Evolutionary conservation across 2,113 vertebrate species (phyloP).

Genomic region (Sceloporus undulatus): DNA sequence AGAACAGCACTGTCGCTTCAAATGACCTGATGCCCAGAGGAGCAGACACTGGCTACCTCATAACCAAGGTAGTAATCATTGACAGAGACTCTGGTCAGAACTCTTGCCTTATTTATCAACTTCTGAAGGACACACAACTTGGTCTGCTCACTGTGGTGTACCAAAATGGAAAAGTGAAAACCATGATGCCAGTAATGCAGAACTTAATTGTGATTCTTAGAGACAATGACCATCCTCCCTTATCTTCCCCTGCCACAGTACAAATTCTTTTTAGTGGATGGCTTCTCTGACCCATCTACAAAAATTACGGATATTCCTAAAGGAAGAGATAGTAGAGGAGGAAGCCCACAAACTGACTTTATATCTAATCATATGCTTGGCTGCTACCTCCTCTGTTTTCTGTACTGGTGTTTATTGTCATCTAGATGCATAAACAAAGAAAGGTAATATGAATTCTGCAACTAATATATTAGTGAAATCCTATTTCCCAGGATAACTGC

Average conservation of each 20-base stretch:
- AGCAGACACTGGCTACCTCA: constrained; percentile 43
- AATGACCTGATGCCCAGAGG: constrained; percentile 56
- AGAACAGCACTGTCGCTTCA: constrained; percentile 48
- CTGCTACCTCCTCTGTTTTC: constrained; percentile 8
- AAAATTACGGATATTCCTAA: too few relatives aligned
- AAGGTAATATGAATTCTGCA: not conserved
- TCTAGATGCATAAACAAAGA: too few relatives aligned
- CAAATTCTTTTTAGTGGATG: constrained; percentile 11
- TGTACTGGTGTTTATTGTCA: too few relatives aligned
- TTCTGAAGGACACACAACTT: constrained; percentile 72
- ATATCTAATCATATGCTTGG: constrained; percentile 50
- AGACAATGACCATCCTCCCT: constrained; percentile 81
- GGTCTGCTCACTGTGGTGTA: constrained; percentile 38
- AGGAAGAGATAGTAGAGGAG: constrained; percentile 7
- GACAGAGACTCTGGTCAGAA: constrained; percentile 68
- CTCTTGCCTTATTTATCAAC: constrained; percentile 71
- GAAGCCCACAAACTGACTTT: not conserved
- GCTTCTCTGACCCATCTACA: too few relatives aligned
- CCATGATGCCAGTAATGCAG: constrained; percentile 67
- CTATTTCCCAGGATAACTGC: too few relatives aligned
- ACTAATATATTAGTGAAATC: not conserved
- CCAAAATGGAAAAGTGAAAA: constrained; percentile 2
- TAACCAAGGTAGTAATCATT: constrained; percentile 55
- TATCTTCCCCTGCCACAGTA: constrained; percentile 76
- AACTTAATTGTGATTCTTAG: constrained; percentile 78